Evolutionary conservation across 1,140 invertebrate species (phyloP), one percentile per base, ranked within the genome.

Genomic region (Sminthurinus signatus): DNA sequence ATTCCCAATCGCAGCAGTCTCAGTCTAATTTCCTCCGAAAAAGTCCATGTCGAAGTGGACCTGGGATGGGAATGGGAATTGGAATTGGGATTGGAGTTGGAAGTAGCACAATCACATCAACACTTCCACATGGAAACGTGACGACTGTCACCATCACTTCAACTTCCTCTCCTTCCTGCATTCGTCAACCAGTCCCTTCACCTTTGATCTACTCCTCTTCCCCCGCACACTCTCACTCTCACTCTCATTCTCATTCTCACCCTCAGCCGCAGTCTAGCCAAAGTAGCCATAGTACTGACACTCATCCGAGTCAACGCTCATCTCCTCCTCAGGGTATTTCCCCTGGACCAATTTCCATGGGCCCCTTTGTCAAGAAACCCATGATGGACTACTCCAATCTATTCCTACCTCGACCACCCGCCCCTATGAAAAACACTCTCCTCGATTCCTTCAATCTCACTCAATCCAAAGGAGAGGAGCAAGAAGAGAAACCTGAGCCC

Each of bases 311-410:
- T 15, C 5, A 36, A 36, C 44, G 23, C 23, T 25, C 17, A 21
- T 25, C 17, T 25, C 44, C 17, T 48, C 44, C 17, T n/a, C 8
- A 48, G 4, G 5, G 5, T n/a, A 5, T 10, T 25, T 4, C 4
- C 44, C 44, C 17, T 25, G 10, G n/a, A 10, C 44, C 17, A 48
- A n/a, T 10, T n/a, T 25, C 17, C n/a, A 5, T 21, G n/a, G 27
- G 21, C 19, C 4, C 4, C 3, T 8, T 2, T 23, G 44, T n/a
- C 8, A 52, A 52, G 50, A 52, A 52, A 28, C 5, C 32, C 5
- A 28, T 52, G 28, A 52, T 23, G 27, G 50, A 52, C 50, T 52
- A 52, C 50, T 52, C 50, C 3, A 52, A 52, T 25, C 25, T 52
- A 28, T 52, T 52, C n/a, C 50, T 52, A 8, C 50, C 50, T 10